Base-by-base conservation (phyloP, 2,888 invertebrate species). In the Ophion slaviceki region DNA sequence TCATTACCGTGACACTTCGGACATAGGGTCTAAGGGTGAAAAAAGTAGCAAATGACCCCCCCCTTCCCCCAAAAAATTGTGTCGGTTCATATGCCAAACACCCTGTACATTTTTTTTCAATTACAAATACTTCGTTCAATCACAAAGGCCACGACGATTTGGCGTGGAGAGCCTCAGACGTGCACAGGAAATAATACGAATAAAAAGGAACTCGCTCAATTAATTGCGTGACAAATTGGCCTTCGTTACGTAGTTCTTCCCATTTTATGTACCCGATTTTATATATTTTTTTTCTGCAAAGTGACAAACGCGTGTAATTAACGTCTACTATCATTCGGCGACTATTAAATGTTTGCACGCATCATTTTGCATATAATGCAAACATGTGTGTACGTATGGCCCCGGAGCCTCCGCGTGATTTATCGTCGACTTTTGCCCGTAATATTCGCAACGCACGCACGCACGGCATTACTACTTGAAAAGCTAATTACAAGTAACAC, bases 161-260 rank as follows among this genome's bases (percentile, higher is more conserved):
- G 40, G 28, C 68, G 45, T 59, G 28, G 59, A 45, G 36, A 36
- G 57, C 67, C 24, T 61, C 61, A n/a, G 14, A 32, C 4, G 53
- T 28, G 68, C 14, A 67, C 10, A 36, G 8, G n/a, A 28, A 47
- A 57, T 20, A 57, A 32, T 20, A 45, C n/a, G 61, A 61, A 72
- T 47, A 70, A 71, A 75, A 47, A 28, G 67, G 64, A 78, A 66
- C 72, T 47, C n/a, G 78, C 36, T 74, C 47, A 68, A 82, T 82
- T 67, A 78, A 78, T 78, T 67, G 78, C 82, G 82, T 78, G 82
- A 82, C 82, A 82, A 82, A 82, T 82, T 82, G 61, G 45, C 36
- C 67, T 67, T 59, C 78, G 45, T 67, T 66, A 40, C 61, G 28
- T 47, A 68, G 24, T 59, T 67, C 61, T 62, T 66, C 32, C 53